Evolutionary conservation across 2,797 vertebrate species (phyloP).

Genomic region (Sebastes jordani): DNA sequence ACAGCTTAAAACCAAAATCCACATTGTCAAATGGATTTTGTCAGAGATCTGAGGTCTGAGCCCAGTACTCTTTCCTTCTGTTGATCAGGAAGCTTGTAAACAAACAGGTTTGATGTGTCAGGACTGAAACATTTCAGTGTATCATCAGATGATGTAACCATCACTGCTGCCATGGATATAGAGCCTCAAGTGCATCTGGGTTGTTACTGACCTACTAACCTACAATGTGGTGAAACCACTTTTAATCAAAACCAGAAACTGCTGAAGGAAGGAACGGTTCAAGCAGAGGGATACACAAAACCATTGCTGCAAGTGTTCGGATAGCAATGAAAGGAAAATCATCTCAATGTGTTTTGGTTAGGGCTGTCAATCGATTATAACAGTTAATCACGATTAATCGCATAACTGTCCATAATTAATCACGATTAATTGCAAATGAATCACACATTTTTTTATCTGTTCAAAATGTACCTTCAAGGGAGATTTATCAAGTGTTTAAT

Average conservation of each 20-base stretch:
- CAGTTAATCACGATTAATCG: too few relatives aligned
- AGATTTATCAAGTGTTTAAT: too few relatives aligned
- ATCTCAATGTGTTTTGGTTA: neutral
- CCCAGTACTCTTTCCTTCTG: neutral
- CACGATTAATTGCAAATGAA: too few relatives aligned
- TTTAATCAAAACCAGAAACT: neutral
- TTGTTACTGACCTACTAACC: slow-evolving; percentile 17
- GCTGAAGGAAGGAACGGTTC: neutral
- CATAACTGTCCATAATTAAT: too few relatives aligned
- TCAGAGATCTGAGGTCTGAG: neutral
- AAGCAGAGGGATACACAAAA: neutral
- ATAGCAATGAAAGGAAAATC: neutral
- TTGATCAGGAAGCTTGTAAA: neutral
- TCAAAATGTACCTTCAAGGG: too few relatives aligned
- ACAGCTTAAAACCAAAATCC: neutral
- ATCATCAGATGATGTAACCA: neutral
- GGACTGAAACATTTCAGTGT: neutral
- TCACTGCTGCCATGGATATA: neutral
- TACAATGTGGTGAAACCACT: slow-evolving; percentile 9
- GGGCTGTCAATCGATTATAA: too few relatives aligned
- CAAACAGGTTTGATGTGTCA: neutral
- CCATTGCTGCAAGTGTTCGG: neutral
- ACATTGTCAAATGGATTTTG: neutral
- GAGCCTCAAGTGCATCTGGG: neutral
- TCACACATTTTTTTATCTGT: too few relatives aligned